Conservation (phyloP, 2,888 invertebrate species). For the Drosophila tripunctata region DNA sequence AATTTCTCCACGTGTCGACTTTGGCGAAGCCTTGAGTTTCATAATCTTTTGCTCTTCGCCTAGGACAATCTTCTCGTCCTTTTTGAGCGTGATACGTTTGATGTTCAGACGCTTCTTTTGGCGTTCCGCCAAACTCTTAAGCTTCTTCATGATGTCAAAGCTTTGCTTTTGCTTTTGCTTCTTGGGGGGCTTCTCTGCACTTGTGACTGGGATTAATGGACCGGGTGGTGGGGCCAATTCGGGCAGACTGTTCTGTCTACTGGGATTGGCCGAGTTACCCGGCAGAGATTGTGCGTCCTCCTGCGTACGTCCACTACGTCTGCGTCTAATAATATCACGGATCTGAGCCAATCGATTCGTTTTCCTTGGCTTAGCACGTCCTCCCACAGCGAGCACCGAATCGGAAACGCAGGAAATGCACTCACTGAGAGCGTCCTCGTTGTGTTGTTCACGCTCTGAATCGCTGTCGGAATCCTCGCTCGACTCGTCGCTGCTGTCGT, state of each 20-base stretch:
- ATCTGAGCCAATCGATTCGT: slow-evolving; percentile 79
- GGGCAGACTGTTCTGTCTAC: slow-evolving; percentile 76
- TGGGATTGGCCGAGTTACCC: slow-evolving; percentile 76
- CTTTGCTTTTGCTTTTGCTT: slow-evolving; percentile 82
- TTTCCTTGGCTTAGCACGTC: slow-evolving; percentile 77
- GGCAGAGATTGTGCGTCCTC: slow-evolving; percentile 83
- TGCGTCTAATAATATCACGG: slow-evolving; percentile 86
- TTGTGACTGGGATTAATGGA: slow-evolving; percentile 52
- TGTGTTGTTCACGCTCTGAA: slow-evolving; percentile 57
- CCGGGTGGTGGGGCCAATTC: slow-evolving; percentile 76
- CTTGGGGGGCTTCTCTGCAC: slow-evolving; percentile 52
- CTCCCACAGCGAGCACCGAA: slow-evolving; percentile 81
- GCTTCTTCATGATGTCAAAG: slow-evolving; percentile 88
- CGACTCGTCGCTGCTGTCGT: slow-evolving; percentile 61
- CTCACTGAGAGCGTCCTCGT: slow-evolving; percentile 81
- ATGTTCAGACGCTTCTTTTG: slow-evolving; percentile 85
- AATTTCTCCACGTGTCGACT: slow-evolving; percentile 85
- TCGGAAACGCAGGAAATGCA: slow-evolving; percentile 83
- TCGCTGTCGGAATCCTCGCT: slow-evolving; percentile 51
- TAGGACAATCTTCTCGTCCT: slow-evolving; percentile 85
- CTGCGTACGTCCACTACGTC: slow-evolving; percentile 77
- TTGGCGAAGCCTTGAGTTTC: slow-evolving; percentile 87
- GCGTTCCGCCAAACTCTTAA: slow-evolving; percentile 88
- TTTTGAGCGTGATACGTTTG: slow-evolving; percentile 81
- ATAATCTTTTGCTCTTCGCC: slow-evolving; percentile 86